These are phyloP conservation scores for Drosophila longiperda DNA, from an alignment of 2,888 invertebrate genomes.

Conservation along the genomic window DNA sequence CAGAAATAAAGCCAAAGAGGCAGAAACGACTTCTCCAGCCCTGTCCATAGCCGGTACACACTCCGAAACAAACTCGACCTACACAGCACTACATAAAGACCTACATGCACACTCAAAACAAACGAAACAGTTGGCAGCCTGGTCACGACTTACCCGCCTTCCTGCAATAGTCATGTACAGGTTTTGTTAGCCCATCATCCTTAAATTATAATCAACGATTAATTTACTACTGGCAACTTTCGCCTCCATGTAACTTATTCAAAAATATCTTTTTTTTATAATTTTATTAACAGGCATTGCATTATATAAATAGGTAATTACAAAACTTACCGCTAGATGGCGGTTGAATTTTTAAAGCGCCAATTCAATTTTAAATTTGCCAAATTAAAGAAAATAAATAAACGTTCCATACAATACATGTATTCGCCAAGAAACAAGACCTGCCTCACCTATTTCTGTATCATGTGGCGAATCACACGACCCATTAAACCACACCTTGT, in stretches of 20 bases:
- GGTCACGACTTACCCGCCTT: neutral
- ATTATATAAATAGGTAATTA: neutral
- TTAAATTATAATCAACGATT: too few relatives aligned
- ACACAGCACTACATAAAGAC: too few relatives aligned
- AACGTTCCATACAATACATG: too few relatives aligned
- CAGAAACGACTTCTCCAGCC: neutral
- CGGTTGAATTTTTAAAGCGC: neutral
- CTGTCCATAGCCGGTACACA: neutral
- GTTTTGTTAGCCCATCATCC: too few relatives aligned
- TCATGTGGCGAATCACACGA: neutral
- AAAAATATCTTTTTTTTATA: neutral
- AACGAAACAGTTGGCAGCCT: neutral
- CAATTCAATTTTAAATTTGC: neutral
- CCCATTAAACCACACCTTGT: neutral
- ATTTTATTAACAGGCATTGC: neutral
- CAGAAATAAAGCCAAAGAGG: conserved; percentile 7
- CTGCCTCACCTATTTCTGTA: neutral
- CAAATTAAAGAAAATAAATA: too few relatives aligned
- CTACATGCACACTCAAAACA: neutral
- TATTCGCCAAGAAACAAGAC: neutral
- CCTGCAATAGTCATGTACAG: too few relatives aligned
- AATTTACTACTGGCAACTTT: too few relatives aligned
- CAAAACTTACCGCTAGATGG: neutral
- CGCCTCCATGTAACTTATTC: too few relatives aligned
- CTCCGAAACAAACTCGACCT: too few relatives aligned